Evolutionary conservation across 2,113 vertebrate species (phyloP), one percentile per base, ranked within the genome.

Genomic region (Columba livia): DNA sequence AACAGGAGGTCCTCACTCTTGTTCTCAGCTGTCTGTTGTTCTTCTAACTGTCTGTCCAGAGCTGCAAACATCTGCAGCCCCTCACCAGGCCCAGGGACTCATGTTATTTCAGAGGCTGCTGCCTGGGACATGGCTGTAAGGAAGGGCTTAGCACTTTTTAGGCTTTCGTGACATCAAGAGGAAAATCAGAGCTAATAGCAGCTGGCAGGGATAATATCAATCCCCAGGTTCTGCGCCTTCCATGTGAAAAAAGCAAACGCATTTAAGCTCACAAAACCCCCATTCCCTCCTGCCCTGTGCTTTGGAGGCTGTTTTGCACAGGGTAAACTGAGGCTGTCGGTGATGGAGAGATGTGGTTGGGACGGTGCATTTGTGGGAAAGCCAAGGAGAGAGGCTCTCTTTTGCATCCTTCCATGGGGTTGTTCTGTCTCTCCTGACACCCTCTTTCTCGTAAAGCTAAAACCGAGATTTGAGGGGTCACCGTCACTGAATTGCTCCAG

Each of bases 241-340:
- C 5, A 2, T 0, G 3, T 1, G 26, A 48, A 19, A 65, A 25
- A 40, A 58, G 4, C 0, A 0, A 66, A 66, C 29, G 9, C 8
- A 7, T 71, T 73, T 9, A 26, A 6, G 13, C 12, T 90, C 38
- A 31, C 26, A 58, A 28, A 80, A 17, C 9, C 34, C 31, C 42
- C 23, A 25, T 57, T n/a, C 58, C 25, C 36, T 54, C 60, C 42
- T 25, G 29, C 16, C n/a, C n/a, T 26, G n/a, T 10, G 16, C 47
- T 72, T n/a, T 28, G 70, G 38, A 53, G 17, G 17, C 11, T 75
- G 25, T 53, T 91, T 66, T 54, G 58, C 29, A 18, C 28, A 12
- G 42, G 73, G 28, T 58, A 56, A 93, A 48, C 15, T 28, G 51
- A 85, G 74, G 60, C 16, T 72, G 20, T 3, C 23, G 6, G 25